A percentile compares a stretch with the other conserved stretches of the same genome.
Conservation (phyloP, 2,888 invertebrate species). For the Piscicola geometra region DNA sequence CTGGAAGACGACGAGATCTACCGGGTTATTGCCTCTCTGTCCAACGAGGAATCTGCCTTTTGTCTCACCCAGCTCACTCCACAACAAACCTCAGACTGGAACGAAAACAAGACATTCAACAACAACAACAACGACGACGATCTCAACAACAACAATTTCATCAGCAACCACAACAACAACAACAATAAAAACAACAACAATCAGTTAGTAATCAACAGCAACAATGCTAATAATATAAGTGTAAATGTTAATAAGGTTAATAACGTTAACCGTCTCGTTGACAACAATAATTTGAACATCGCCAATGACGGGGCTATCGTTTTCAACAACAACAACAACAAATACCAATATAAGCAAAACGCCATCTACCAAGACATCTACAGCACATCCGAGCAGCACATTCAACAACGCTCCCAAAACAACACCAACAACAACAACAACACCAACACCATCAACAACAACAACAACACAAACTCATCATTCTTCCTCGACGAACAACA, state of each 20-base stretch:
- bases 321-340: not conserved
- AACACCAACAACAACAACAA: not conserved
- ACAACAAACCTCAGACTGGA: not conserved
- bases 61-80: constrained; percentile 19
- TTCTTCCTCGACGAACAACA: not conserved
- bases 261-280: no score
- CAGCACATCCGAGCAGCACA: not conserved
- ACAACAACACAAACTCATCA: no score
- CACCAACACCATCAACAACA: not conserved
- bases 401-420: not conserved
- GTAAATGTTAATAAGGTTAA: no score
- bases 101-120: not conserved
- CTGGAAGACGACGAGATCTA: constrained; percentile 31
- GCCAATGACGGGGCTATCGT: not conserved
- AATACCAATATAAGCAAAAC: not conserved
- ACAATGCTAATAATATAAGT: not conserved
- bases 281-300: not conserved
- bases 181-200: not conserved
- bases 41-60: constrained; percentile 26
- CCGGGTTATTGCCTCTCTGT: not conserved
- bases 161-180: not conserved
- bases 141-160: not conserved
- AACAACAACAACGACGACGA: not conserved
- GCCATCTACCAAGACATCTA: not conserved
- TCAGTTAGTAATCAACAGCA: not conserved